A percentile compares a stretch with the other conserved stretches of the same genome.
phyloP scores from a whole-genome alignment of 2,113 vertebrate species.

The Actenoides lindsayi region DNA sequence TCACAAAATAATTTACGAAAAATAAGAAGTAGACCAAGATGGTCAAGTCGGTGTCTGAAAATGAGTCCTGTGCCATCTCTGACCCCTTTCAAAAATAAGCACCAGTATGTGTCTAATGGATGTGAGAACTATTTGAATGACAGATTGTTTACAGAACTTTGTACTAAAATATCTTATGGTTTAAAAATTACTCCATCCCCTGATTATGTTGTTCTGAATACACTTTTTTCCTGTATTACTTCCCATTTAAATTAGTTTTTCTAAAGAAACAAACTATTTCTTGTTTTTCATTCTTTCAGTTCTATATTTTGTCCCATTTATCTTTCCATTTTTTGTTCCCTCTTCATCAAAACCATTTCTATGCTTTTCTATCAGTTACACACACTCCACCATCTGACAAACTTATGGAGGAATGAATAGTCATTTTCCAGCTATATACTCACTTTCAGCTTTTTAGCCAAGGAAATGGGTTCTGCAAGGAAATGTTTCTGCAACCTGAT shows the following conservation, averaged over 20 bases:
- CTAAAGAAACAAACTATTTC: background rate
- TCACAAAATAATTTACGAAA: background rate
- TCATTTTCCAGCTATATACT: background rate
- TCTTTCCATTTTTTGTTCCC: background rate
- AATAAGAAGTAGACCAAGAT: background rate
- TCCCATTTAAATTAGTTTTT: background rate
- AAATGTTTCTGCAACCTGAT: background rate
- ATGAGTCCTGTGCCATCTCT: background rate
- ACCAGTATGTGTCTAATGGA: background rate
- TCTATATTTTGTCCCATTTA: background rate
- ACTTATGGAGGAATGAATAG: background rate
- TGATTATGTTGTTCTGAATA: background rate
- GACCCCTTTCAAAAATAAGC: background rate
- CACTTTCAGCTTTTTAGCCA: background rate
- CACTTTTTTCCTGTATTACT: background rate
- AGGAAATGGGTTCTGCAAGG: background rate
- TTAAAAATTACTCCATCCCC: background rate
- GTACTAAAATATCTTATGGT: background rate
- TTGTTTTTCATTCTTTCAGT: background rate
- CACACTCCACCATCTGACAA: background rate
- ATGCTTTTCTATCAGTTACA: background rate
- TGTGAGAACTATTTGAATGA: background rate
- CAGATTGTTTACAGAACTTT: background rate
- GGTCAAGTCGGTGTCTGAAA: background rate
- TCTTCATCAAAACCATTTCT: background rate